These are phyloP conservation scores for Ischnura elegans DNA, from an alignment of 2,888 invertebrate species.

Conservation along the genomic window DNA sequence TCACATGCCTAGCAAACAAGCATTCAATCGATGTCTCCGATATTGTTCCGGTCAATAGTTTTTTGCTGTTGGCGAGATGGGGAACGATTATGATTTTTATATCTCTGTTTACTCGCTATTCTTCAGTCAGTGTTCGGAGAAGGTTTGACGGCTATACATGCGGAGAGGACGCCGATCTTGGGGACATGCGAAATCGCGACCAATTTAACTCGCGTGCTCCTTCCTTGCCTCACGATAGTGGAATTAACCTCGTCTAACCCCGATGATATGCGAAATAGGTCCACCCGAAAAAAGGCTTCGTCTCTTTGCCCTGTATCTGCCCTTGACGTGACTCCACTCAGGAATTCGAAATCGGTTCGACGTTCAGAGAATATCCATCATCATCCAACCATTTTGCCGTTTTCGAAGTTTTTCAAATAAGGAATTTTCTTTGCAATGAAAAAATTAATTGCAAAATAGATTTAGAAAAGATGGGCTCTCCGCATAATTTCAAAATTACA, in stretches of 20 bases:
- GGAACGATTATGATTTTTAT: background rate
- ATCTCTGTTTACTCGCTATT: background rate
- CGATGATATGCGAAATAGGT: background rate
- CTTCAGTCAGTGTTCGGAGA: background rate
- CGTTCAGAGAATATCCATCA: too few species aligned
- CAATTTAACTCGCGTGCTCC: background rate
- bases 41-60: background rate
- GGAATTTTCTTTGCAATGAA: too few species aligned
- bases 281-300: background rate
- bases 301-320: background rate
- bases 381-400: too few species aligned
- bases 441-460: too few species aligned
- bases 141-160: background rate
- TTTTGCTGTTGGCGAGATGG: background rate
- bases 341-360: too few species aligned
- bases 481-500: too few species aligned
- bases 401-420: too few species aligned
- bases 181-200: background rate
- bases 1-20: background rate
- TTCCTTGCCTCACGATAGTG: background rate
- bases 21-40: background rate
- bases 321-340: background rate
- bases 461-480: too few species aligned
- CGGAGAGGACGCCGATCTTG: background rate
- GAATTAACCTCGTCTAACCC: conserved; percentile 18